Percentiles rank a stretch among this genome's conserved stretches.
Evolutionary conservation across 2,888 invertebrate genomes (phyloP).

Genomic region (Pyrrhosoma nymphula): DNA sequence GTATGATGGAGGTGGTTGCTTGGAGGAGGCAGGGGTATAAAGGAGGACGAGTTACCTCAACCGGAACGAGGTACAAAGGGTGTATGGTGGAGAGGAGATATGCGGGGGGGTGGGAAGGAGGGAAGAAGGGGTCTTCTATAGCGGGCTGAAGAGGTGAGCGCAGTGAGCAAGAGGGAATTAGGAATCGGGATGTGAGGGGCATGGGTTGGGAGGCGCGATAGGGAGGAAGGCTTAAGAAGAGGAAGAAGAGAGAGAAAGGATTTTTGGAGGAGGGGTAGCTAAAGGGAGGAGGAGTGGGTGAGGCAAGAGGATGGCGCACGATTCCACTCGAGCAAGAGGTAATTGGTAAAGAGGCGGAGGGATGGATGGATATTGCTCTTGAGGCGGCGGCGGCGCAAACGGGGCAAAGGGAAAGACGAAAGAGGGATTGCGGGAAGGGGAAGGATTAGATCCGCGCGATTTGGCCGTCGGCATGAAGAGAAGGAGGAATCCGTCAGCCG

Average conservation of each 20-base stretch:
- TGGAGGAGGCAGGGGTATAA: too few species aligned
- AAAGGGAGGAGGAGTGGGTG: background rate
- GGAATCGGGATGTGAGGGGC: background rate
- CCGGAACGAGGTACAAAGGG: slow-evolving; percentile 13
- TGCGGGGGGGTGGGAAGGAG: background rate
- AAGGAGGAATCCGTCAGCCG: background rate
- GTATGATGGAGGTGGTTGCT: too few species aligned
- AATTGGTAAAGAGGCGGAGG: background rate
- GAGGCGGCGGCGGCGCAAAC: background rate
- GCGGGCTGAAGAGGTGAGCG: background rate
- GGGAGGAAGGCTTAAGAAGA: too few species aligned
- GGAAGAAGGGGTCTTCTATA: background rate
- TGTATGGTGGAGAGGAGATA: background rate
- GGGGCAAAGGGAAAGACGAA: background rate
- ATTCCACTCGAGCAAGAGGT: background rate
- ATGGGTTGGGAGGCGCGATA: background rate
- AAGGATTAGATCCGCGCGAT: slow-evolving; percentile 20
- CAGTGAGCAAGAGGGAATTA: background rate
- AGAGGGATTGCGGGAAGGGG: background rate
- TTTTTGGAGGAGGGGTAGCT: background rate
- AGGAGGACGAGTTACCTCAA: background rate
- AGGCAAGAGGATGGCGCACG: background rate
- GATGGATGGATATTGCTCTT: background rate
- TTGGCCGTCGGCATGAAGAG: background rate
- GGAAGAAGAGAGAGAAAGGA: background rate